A percentile compares a stretch with the other conserved stretches of the same genome.
Conservation (phyloP, 2,888 invertebrate species). For the Lypha dubia region DNA sequence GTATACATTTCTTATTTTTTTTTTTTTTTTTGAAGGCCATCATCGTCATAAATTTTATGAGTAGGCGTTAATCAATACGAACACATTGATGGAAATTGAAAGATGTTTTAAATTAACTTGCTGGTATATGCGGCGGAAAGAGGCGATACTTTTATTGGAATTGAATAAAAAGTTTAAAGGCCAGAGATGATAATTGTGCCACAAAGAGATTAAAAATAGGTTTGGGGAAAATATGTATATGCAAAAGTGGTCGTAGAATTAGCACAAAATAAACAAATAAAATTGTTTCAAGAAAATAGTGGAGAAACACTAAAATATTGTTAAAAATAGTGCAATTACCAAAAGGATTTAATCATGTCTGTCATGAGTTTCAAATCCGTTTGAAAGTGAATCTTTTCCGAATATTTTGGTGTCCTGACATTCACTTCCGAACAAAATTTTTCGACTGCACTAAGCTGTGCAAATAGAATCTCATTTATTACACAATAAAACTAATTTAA, state of each 20-base stretch:
- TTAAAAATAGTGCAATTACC: no score
- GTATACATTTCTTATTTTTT: neutral
- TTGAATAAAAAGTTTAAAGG: neutral
- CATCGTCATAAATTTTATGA: conserved; percentile 59
- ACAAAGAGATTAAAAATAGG: neutral
- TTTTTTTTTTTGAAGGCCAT: conserved; percentile 64
- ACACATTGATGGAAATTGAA: conserved; percentile 62
- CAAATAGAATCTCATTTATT: no score
- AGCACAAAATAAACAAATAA: neutral
- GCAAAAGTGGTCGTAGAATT: neutral
- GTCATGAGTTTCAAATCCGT: no score
- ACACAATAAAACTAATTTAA: no score
- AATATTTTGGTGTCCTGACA: no score
- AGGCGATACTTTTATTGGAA: conserved; percentile 9
- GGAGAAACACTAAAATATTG: no score
- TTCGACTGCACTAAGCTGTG: no score
- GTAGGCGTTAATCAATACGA: conserved; percentile 67
- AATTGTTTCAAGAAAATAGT: no score
- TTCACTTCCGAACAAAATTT: no score
- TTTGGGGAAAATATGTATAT: neutral
- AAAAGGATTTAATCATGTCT: no score
- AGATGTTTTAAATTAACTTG: conserved; percentile 11
- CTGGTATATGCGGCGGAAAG: neutral
- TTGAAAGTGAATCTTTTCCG: no score
- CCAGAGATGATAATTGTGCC: neutral